Evolutionary conservation across 1,140 invertebrate genomes (phyloP).

Genomic region (Meloidogyne hapla): DNA sequence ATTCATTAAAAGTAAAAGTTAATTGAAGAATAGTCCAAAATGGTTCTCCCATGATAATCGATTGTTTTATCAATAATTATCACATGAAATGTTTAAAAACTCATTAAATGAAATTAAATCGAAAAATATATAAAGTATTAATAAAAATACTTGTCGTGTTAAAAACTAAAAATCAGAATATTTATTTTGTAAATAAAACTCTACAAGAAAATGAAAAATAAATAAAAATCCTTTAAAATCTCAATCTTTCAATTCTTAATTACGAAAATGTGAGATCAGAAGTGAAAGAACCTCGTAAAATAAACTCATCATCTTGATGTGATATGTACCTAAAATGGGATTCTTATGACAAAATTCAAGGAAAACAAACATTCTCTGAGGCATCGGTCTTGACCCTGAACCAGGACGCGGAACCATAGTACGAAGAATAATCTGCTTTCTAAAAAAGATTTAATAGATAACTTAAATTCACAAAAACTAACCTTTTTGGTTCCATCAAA

Average conservation of each 20-base stretch:
- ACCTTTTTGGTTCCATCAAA: background rate
- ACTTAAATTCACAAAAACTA: background rate
- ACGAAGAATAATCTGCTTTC: slow-evolving; percentile 21
- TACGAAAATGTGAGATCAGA: slow-evolving; percentile 15
- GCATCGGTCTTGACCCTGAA: slow-evolving; percentile 17
- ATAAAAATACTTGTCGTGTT: too few relatives aligned
- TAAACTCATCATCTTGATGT: slow-evolving; percentile 15
- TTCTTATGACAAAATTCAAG: background rate
- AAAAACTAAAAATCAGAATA: too few relatives aligned
- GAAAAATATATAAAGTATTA: too few relatives aligned
- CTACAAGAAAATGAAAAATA: background rate
- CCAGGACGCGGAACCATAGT: slow-evolving; percentile 13
- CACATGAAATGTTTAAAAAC: too few relatives aligned
- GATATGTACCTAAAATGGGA: slow-evolving; percentile 19
- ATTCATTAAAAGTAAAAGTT: background rate
- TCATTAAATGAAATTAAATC: too few relatives aligned
- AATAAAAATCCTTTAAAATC: background rate
- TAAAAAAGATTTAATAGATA: background rate
- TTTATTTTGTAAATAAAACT: too few relatives aligned
- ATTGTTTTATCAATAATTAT: too few relatives aligned
- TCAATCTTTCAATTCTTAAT: background rate
- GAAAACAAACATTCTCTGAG: slow-evolving; percentile 21
- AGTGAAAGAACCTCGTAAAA: slow-evolving; percentile 23
- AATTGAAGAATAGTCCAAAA: background rate
- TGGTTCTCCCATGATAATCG: background rate